These are phyloP conservation scores for Maconellicoccus hirsutus DNA, from an alignment of 1,140 invertebrate genomes.

Conservation along the genomic window DNA sequence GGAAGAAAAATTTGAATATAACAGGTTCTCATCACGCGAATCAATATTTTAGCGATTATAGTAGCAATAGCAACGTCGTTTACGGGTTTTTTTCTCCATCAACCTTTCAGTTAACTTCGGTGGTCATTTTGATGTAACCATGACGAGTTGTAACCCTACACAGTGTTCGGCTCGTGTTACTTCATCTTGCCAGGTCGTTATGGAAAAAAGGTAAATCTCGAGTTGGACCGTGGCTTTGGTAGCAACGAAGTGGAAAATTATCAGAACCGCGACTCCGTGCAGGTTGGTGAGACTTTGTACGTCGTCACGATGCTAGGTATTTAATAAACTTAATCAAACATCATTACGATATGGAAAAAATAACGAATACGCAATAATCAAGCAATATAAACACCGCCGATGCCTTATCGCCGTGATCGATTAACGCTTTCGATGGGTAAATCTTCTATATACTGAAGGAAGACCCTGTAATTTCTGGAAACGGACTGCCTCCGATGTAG, in stretches of 20 bases:
- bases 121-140: background rate
- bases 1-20: background rate
- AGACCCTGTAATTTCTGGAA: constrained; percentile 4
- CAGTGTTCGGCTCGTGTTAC: constrained; percentile 2
- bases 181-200: background rate
- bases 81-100: background rate
- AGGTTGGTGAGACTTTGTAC: too few species aligned
- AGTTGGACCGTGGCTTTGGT: too few species aligned
- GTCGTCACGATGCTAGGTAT: too few species aligned
- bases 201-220: too few species aligned
- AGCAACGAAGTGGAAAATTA: background rate
- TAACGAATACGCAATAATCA: too few species aligned
- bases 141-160: background rate
- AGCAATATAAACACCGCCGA: too few species aligned
- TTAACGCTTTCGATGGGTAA: background rate
- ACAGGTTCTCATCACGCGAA: background rate
- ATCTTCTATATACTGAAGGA: background rate
- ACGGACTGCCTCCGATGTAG: background rate
- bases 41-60: background rate
- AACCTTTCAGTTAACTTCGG: background rate
- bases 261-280: too few species aligned
- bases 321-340: too few species aligned
- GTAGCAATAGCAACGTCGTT: background rate
- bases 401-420: background rate
- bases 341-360: too few species aligned